Conservation (phyloP, 2,888 invertebrate genomes). For the Galerucella nymphaeae region DNA sequence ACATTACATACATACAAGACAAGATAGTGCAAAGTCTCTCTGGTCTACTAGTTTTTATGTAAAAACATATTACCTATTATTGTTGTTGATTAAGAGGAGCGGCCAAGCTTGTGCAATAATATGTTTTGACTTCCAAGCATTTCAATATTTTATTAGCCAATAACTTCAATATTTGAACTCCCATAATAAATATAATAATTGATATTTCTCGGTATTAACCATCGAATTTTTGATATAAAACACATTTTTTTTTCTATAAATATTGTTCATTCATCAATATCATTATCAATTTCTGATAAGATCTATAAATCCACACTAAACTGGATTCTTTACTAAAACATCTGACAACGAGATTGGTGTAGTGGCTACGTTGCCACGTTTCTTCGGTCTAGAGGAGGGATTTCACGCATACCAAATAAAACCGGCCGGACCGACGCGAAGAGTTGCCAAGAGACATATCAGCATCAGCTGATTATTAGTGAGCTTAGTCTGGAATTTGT, state of each 20-base stretch:
- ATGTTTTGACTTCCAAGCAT: too few species aligned
- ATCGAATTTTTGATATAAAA: slow-evolving; percentile 8
- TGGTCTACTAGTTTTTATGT: too few species aligned
- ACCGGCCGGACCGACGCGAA: slow-evolving; percentile 18
- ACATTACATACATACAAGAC: too few species aligned
- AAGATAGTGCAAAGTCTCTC: too few species aligned
- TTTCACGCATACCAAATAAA: slow-evolving; percentile 26
- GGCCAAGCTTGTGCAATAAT: too few species aligned
- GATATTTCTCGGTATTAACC: neutral
- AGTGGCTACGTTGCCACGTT: slow-evolving; percentile 21
- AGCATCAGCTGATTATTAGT: slow-evolving; percentile 36
- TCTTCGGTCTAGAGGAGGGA: slow-evolving; percentile 9
- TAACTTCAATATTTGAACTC: too few species aligned
- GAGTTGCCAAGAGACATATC: slow-evolving; percentile 28
- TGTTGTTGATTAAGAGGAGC: too few species aligned
- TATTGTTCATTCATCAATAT: slow-evolving; percentile 6
- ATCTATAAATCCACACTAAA: neutral
- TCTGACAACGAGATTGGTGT: slow-evolving; percentile 7
- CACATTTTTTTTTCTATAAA: neutral
- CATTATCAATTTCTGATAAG: slow-evolving; percentile 8
- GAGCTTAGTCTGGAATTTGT: slow-evolving; percentile 29
- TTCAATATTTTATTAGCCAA: too few species aligned
- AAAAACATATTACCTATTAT: too few species aligned
- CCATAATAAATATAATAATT: too few species aligned
- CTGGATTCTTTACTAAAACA: slow-evolving; percentile 3